Percentiles rank a stretch among this genome's conserved stretches.
Conservation (phyloP, 2,797 vertebrate species). For the Anniella stebbinsi region DNA sequence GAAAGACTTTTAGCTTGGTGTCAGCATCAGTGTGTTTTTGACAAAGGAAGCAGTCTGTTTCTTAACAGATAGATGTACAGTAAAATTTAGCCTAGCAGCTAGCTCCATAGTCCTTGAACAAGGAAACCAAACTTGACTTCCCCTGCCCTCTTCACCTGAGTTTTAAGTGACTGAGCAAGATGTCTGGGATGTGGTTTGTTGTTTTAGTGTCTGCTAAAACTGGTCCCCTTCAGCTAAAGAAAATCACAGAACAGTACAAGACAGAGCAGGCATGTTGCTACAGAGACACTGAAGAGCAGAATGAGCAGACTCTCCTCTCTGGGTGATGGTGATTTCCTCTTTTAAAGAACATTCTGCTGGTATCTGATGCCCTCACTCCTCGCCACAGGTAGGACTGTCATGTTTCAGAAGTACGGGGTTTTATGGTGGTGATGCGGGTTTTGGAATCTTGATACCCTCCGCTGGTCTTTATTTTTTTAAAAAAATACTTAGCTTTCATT, state of each 20-base stretch:
- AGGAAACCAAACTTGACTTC: not conserved
- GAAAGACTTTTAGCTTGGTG: not conserved
- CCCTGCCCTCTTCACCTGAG: not conserved
- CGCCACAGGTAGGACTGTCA: too few species aligned
- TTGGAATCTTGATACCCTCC: not conserved
- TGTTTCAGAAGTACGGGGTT: not conserved
- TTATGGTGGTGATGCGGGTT: not conserved
- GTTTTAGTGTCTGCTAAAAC: not conserved
- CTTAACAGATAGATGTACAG: not conserved
- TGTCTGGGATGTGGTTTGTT: not conserved
- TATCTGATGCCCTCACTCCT: not conserved
- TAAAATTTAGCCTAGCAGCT: not conserved
- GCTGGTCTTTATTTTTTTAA: not conserved
- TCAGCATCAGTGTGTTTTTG: not conserved
- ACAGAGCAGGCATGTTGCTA: not conserved
- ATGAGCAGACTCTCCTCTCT: not conserved
- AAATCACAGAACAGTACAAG: not conserved
- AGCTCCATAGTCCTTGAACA: not conserved
- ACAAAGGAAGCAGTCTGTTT: not conserved
- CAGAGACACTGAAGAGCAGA: not conserved
- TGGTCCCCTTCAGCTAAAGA: not conserved
- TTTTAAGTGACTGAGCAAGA: not conserved
- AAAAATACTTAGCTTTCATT: not conserved
- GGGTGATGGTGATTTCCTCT: not conserved
- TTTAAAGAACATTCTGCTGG: not conserved